A percentile compares a stretch with the other conserved stretches of the same genome.
Evolutionary conservation across 2,888 invertebrate genomes (phyloP).

Genomic region (Lepidochitona cinerea): DNA sequence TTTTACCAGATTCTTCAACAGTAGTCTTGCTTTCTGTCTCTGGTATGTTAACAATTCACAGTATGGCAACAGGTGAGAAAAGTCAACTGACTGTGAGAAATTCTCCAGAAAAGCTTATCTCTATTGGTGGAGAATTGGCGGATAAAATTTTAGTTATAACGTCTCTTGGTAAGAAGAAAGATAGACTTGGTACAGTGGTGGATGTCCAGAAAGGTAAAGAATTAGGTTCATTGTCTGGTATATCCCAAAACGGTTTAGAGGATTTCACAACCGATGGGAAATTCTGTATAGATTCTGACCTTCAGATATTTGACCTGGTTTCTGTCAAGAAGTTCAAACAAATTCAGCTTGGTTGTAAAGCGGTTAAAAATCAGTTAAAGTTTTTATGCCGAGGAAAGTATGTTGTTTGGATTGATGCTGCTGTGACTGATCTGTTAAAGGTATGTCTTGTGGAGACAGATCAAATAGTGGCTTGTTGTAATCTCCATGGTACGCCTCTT

Average conservation of each 20-base stretch:
- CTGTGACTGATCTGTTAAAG: slow-evolving; percentile 28
- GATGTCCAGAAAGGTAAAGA: slow-evolving; percentile 14
- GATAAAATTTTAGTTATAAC: background rate
- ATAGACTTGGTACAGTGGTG: background rate
- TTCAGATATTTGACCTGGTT: slow-evolving; percentile 35
- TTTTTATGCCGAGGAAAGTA: slow-evolving; percentile 31
- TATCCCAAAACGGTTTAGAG: slow-evolving; percentile 28
- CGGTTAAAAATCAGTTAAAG: slow-evolving; percentile 22
- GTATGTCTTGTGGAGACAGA: slow-evolving; percentile 31
- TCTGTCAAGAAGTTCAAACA: slow-evolving; percentile 26
- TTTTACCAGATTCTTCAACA: background rate
- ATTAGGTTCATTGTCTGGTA: slow-evolving; percentile 25
- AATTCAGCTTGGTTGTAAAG: slow-evolving; percentile 19
- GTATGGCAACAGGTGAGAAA: background rate
- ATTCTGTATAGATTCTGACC: slow-evolving; percentile 33
- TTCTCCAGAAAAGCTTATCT: background rate
- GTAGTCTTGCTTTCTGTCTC: background rate
- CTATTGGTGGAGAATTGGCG: background rate
- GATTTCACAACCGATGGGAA: slow-evolving; percentile 34
- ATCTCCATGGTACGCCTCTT: slow-evolving; percentile 33
- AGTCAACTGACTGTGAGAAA: background rate
- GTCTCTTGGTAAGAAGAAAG: background rate
- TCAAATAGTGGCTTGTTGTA: slow-evolving; percentile 21
- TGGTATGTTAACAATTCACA: background rate
- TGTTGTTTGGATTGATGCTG: slow-evolving; percentile 31